Conservation (phyloP, 2,113 vertebrate species). For the Axis porcinus region DNA sequence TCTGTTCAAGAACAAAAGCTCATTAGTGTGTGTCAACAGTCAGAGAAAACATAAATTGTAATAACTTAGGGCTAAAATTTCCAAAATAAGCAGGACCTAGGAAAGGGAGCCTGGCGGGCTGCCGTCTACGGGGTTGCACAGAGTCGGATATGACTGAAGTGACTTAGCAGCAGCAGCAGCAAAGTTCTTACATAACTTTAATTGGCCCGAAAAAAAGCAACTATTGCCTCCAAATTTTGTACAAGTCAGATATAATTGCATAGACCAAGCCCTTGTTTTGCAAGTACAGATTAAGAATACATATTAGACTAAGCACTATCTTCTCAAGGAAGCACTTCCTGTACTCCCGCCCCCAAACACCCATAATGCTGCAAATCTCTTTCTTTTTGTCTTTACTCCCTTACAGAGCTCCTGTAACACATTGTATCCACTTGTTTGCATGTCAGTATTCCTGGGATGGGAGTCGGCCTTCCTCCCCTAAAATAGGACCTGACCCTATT, state of each 20-base stretch:
- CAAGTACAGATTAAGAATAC: not conserved
- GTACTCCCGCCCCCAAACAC: not conserved
- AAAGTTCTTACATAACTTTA: constrained; percentile 18
- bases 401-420: not conserved
- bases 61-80: not conserved
- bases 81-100: constrained; percentile 18
- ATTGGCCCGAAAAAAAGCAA: not conserved
- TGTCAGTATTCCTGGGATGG: not conserved
- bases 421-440: not conserved
- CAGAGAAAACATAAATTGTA: constrained; percentile 33
- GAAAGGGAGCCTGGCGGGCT: not conserved
- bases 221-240: not conserved
- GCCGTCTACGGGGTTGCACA: no score
- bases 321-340: constrained; percentile 1
- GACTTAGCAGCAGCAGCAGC: no score
- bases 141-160: no score
- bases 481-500: not conserved
- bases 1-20: constrained; percentile 43
- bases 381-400: not conserved
- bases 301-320: not conserved
- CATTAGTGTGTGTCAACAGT: constrained; percentile 26
- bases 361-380: not conserved
- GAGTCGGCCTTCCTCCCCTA: not conserved
- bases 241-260: constrained; percentile 19
- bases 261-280: not conserved